phyloP scores from a whole-genome alignment of 1,140 invertebrate species.

The Aricia agestis region DNA sequence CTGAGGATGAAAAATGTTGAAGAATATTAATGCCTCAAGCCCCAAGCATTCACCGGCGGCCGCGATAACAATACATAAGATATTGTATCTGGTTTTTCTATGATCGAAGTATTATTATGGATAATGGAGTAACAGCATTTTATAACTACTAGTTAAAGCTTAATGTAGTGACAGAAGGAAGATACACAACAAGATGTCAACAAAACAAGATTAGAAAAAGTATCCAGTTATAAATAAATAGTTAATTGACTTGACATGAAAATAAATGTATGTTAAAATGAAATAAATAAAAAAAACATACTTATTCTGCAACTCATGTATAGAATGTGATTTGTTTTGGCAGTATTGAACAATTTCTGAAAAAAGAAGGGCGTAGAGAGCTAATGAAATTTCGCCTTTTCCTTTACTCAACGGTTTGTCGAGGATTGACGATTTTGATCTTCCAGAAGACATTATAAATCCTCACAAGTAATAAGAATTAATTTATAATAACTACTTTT shows the following conservation, averaged over 20 bases:
- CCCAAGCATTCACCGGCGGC: too few relatives aligned
- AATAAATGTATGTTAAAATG: background rate
- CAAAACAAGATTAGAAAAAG: too few relatives aligned
- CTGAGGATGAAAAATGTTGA: too few relatives aligned
- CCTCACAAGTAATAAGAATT: background rate
- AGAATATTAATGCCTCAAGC: too few relatives aligned
- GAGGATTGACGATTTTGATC: slow-evolving; percentile 86
- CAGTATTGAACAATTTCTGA: slow-evolving; percentile 99
- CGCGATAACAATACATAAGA: too few relatives aligned
- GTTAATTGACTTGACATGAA: background rate
- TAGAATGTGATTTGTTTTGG: slow-evolving; percentile 95
- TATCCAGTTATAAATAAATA: too few relatives aligned
- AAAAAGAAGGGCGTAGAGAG: slow-evolving; percentile 96
- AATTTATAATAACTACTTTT: background rate
- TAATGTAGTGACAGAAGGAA: too few relatives aligned
- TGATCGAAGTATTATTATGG: too few relatives aligned
- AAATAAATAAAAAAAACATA: slow-evolving; percentile 59
- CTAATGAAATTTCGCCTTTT: slow-evolving; percentile 93
- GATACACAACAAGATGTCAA: too few relatives aligned
- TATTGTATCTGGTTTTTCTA: too few relatives aligned
- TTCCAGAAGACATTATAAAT: slow-evolving; percentile 60
- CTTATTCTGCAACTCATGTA: slow-evolving; percentile 96
- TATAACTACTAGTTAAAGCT: too few relatives aligned
- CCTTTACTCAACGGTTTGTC: slow-evolving; percentile 95
- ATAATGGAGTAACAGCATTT: too few relatives aligned